phyloP scores from a whole-genome alignment of 2,113 vertebrate genomes.

The Grantiella picta region DNA sequence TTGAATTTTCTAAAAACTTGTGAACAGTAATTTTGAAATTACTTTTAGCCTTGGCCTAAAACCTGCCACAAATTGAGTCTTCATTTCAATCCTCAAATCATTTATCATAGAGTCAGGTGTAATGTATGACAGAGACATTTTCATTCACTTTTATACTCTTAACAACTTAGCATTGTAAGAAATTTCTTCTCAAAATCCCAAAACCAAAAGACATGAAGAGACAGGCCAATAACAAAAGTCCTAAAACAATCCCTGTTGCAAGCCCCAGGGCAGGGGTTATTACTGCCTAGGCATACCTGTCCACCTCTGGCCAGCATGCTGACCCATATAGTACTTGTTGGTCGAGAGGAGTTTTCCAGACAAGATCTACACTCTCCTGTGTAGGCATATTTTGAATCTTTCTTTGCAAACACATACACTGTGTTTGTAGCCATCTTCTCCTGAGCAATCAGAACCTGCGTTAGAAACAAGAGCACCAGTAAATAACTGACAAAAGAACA shows the following conservation, averaged over 20 bases:
- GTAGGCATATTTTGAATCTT: slow-evolving; percentile 98
- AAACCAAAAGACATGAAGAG: neutral
- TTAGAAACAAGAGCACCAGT: neutral
- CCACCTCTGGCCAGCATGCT: slow-evolving; percentile 99
- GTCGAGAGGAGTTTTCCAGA: slow-evolving; percentile 96
- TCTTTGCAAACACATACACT: slow-evolving; percentile 98
- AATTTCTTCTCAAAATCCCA: neutral
- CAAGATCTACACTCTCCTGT: slow-evolving; percentile 96
- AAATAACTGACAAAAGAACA: neutral
- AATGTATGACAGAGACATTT: neutral
- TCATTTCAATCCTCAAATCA: neutral
- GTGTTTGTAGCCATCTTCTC: slow-evolving; percentile 99
- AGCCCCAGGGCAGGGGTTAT: neutral
- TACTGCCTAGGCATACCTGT: slow-evolving; percentile 76
- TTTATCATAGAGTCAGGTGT: neutral
- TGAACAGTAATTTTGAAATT: neutral
- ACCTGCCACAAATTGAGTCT: neutral
- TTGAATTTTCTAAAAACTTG: neutral
- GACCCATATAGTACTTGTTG: slow-evolving; percentile 98
- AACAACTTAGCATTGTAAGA: neutral
- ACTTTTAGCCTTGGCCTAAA: neutral
- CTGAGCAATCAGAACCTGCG: slow-evolving; percentile 95
- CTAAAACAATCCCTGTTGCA: neutral
- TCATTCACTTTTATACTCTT: neutral
- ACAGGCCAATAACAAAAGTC: neutral